phyloP scores from a whole-genome alignment of 2,797 vertebrate genomes.

The Sphenodon punctatus region DNA sequence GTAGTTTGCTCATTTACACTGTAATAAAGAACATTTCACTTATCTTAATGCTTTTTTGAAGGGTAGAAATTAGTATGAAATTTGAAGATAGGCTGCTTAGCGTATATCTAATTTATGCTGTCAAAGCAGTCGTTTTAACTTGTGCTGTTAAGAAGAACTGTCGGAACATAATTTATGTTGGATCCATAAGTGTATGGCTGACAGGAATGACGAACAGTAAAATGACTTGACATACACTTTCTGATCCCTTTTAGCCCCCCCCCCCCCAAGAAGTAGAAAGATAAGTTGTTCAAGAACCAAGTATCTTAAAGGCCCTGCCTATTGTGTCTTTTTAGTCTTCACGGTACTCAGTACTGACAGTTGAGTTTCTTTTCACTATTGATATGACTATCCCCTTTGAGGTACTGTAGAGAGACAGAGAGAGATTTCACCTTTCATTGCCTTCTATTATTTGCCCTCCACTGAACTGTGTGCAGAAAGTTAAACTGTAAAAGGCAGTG shows the following conservation, averaged over 20 bases:
- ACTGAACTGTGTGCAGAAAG: slow-evolving; percentile 33
- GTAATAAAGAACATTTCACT: neutral
- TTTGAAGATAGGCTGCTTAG: neutral
- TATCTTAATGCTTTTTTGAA: neutral
- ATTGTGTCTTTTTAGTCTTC: slow-evolving; percentile 23
- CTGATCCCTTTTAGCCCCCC: neutral
- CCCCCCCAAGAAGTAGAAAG: too few relatives aligned
- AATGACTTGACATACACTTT: slow-evolving; percentile 34
- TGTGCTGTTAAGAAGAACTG: neutral
- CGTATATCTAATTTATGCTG: neutral
- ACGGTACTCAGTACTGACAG: slow-evolving; percentile 16
- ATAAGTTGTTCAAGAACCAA: slow-evolving; percentile 34
- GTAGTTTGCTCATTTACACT: neutral
- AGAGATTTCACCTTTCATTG: slow-evolving; percentile 47
- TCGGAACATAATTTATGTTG: neutral
- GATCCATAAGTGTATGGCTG: neutral
- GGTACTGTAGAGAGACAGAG: neutral
- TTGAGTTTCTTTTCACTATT: slow-evolving; percentile 36
- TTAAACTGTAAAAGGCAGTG: slow-evolving; percentile 5
- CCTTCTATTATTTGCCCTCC: slow-evolving; percentile 27
- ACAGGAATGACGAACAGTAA: neutral
- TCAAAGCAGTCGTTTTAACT: neutral
- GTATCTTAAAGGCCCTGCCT: slow-evolving; percentile 13
- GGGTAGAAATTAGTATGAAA: neutral
- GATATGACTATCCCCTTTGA: slow-evolving; percentile 16